Conservation (phyloP, 2,113 vertebrate genomes). For the Elgaria multicarinata region DNA sequence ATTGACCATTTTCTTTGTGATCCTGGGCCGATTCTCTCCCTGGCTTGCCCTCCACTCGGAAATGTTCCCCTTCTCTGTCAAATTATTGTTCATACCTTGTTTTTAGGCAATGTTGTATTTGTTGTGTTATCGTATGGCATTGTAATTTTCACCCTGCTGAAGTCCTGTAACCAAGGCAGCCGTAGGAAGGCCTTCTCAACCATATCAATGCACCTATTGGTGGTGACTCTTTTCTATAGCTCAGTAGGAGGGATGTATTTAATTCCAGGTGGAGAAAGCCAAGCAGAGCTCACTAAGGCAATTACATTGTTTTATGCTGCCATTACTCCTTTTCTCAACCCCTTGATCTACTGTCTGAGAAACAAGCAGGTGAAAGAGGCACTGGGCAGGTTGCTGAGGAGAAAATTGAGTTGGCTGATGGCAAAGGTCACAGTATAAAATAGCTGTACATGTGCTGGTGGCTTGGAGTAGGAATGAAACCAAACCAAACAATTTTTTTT, state of each 20-base stretch:
- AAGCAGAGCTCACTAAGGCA: not conserved
- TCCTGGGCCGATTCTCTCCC: not conserved
- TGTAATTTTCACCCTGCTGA: not conserved
- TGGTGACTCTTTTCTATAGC: not conserved
- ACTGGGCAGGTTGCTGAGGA: not conserved
- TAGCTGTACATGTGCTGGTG: too few relatives aligned
- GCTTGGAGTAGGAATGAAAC: too few relatives aligned
- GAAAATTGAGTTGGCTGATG: not conserved
- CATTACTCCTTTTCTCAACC: not conserved
- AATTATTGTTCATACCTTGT: not conserved
- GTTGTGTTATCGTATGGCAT: not conserved
- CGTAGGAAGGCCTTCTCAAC: not conserved
- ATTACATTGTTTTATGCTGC: not conserved
- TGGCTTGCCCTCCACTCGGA: not conserved
- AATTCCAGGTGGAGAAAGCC: not conserved
- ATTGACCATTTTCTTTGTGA: slow-evolving; percentile 5
- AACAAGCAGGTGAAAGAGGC: not conserved
- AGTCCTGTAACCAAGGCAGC: not conserved
- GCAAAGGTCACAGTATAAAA: too few relatives aligned
- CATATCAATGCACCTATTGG: not conserved
- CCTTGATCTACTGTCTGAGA: not conserved
- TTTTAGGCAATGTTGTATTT: not conserved
- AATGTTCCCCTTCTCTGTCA: not conserved
- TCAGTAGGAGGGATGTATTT: not conserved
- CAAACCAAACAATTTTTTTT: too few relatives aligned